Evolutionary conservation across 2,888 invertebrate genomes (phyloP).

Genomic region (Congeria kusceri): DNA sequence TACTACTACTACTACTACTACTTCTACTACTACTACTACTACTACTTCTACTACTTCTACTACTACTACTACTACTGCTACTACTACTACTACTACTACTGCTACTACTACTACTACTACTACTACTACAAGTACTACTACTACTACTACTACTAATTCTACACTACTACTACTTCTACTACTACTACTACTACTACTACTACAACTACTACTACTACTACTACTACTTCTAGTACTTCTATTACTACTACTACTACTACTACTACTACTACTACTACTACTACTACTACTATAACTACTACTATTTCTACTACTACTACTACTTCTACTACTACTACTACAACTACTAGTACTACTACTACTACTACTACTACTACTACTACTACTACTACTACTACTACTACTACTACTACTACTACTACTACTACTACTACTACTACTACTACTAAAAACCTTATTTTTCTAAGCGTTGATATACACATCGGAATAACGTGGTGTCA

Average conservation of each 20-base stretch:
- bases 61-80: neutral
- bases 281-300: too few species aligned
- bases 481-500: too few species aligned
- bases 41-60: neutral
- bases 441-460: neutral
- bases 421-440: too few species aligned
- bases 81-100: neutral
- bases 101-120: neutral
- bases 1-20: neutral
- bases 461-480: too few species aligned
- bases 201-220: neutral
- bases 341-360: neutral
- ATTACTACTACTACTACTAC: neutral
- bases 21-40: neutral
- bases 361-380: constrained; percentile 1
- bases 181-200: neutral
- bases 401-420: constrained; percentile 1
- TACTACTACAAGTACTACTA: neutral
- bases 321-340: neutral
- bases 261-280: neutral
- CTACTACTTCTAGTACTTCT: neutral
- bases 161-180: too few species aligned
- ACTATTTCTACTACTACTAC: neutral
- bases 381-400: constrained; percentile 1
- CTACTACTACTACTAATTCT: too few species aligned